These are phyloP conservation scores for Paramisgurnus dabryanus DNA, from an alignment of 2,113 vertebrate species.

Conservation along the genomic window DNA sequence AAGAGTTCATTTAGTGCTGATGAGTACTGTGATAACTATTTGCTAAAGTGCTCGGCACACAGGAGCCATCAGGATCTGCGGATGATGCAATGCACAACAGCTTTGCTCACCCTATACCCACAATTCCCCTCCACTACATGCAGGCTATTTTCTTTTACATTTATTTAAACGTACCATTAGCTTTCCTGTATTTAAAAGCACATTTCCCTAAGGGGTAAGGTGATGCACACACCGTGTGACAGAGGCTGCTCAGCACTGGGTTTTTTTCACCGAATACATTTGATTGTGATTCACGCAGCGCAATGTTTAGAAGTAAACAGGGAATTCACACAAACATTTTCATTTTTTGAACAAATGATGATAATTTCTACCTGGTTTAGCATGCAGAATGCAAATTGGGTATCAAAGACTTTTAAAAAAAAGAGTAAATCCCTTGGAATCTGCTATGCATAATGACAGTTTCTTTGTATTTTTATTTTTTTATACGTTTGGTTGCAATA, in stretches of 20 bases:
- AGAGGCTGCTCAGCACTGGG: slow-evolving; percentile 43
- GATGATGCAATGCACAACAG: slow-evolving; percentile 17
- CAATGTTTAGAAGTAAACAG: slow-evolving; percentile 39
- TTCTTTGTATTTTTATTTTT: slow-evolving; percentile 5
- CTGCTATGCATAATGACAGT: slow-evolving; percentile 45
- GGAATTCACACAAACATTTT: slow-evolving; percentile 40
- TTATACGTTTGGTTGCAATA: neutral
- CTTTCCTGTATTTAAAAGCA: slow-evolving; percentile 32
- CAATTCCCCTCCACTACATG: neutral
- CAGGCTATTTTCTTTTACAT: slow-evolving; percentile 37
- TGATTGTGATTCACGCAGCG: slow-evolving; percentile 41
- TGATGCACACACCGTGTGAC: slow-evolving; percentile 48
- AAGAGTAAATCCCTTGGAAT: slow-evolving; percentile 37
- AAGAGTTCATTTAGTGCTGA: neutral
- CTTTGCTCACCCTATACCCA: neutral
- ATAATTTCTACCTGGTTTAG: slow-evolving; percentile 30
- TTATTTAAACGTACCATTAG: slow-evolving; percentile 45
- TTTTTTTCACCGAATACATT: slow-evolving; percentile 33
- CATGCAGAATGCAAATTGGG: slow-evolving; percentile 44
- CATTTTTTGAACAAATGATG: slow-evolving; percentile 43
- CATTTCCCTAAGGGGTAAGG: slow-evolving; percentile 35
- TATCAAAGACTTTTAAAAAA: slow-evolving; percentile 36
- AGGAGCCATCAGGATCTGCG: neutral
- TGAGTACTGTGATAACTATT: neutral
- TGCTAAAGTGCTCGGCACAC: neutral